phyloP scores from a whole-genome alignment of 2,888 invertebrate genomes.

The Gymnoscelis rufifasciata region DNA sequence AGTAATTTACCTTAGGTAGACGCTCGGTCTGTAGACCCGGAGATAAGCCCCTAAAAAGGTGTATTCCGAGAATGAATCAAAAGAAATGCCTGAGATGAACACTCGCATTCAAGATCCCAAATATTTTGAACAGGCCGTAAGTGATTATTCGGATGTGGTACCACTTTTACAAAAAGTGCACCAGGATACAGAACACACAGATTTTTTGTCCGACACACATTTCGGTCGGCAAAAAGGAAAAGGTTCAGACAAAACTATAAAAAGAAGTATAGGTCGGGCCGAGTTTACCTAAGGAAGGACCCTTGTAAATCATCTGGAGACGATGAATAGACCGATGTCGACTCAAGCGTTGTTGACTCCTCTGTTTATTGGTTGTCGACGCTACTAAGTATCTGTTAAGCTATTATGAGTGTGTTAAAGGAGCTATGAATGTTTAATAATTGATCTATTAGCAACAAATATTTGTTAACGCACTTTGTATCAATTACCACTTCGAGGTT shows the following conservation, averaged over 20 bases:
- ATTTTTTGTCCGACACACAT: conserved; percentile 71
- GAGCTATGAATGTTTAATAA: conserved; percentile 33
- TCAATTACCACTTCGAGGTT: background rate
- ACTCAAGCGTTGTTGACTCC: conserved; percentile 71
- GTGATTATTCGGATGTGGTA: conserved; percentile 79
- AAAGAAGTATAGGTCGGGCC: conserved; percentile 72
- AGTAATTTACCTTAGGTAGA: conserved; percentile 38
- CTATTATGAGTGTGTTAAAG: conserved; percentile 60
- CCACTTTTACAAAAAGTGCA: conserved; percentile 72
- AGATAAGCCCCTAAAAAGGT: conserved; percentile 44
- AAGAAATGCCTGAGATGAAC: conserved; percentile 58
- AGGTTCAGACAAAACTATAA: conserved; percentile 72
- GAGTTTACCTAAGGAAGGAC: conserved; percentile 77
- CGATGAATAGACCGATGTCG: conserved; percentile 67
- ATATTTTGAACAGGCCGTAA: conserved; percentile 76
- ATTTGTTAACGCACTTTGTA: conserved; percentile 16
- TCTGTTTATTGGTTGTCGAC: conserved; percentile 73
- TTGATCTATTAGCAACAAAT: conserved; percentile 34
- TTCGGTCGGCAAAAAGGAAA: conserved; percentile 70
- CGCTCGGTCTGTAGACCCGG: conserved; percentile 39
- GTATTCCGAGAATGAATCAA: conserved; percentile 63
- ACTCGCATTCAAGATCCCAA: conserved; percentile 68
- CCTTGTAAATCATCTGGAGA: conserved; percentile 77
- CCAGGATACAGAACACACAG: conserved; percentile 72
- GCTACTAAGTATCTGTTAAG: conserved; percentile 71